Evolutionary conservation across 2,797 vertebrate genomes (phyloP).

Genomic region (Otolemur crassicaudatus): DNA sequence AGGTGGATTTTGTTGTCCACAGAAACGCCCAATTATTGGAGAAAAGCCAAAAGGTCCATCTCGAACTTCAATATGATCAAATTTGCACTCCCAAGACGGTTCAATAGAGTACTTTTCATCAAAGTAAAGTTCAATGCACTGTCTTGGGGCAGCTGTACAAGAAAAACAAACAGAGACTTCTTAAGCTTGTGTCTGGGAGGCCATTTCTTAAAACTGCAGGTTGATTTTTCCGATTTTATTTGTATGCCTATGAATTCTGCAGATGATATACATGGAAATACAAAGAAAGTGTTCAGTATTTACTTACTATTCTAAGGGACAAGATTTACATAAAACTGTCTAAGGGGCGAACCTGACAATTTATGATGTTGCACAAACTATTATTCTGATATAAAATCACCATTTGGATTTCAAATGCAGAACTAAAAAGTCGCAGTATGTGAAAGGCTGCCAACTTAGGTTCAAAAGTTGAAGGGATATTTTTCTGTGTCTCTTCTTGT

Average conservation of each 20-base stretch:
- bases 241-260: neutral
- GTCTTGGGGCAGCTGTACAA: constrained; percentile 95
- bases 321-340: neutral
- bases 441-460: neutral
- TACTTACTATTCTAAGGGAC: neutral
- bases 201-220: constrained; percentile 26
- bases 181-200: neutral
- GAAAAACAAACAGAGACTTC: neutral
- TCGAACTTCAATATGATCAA: constrained; percentile 99
- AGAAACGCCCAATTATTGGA: constrained; percentile 97
- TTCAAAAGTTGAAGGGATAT: neutral
- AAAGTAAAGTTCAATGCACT: constrained; percentile 98
- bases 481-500: neutral
- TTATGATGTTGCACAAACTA: neutral
- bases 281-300: neutral
- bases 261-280: neutral
- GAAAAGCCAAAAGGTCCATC: constrained; percentile 99
- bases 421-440: neutral
- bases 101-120: constrained; percentile 99
- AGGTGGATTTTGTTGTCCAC: constrained; percentile 97
- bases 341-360: neutral
- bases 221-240: neutral
- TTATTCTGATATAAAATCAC: neutral
- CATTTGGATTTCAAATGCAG: neutral
- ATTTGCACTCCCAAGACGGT: constrained; percentile 99